phyloP scores from a whole-genome alignment of 2,113 vertebrate genomes.

The Numenius arquata region DNA sequence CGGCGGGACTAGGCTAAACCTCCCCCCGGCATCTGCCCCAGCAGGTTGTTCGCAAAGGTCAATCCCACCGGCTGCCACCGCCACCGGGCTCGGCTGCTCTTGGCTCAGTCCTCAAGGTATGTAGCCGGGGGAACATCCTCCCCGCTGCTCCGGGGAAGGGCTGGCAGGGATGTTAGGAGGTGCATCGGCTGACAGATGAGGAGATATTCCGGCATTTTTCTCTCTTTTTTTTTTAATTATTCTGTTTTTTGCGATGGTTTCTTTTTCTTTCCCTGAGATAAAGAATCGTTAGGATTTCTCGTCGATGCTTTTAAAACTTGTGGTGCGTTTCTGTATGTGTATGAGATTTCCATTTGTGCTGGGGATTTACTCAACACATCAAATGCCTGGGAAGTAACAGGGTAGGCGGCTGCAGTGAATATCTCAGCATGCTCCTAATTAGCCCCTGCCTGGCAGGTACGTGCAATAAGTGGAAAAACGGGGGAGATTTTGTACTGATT shows the following conservation, averaged over 20 bases:
- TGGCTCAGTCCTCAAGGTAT: conserved; percentile 70
- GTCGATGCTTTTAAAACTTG: background rate
- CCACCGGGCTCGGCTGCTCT: conserved; percentile 35
- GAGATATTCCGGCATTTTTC: background rate
- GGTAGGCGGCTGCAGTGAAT: background rate
- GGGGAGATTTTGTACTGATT: background rate
- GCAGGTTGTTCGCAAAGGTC: conserved; percentile 70
- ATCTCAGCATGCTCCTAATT: background rate
- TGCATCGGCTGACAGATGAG: background rate
- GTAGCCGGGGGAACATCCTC: conserved; percentile 20
- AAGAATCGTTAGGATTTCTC: background rate
- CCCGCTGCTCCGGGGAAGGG: background rate
- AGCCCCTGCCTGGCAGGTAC: background rate
- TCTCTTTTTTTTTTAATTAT: background rate
- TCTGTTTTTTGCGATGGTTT: background rate
- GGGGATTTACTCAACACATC: background rate
- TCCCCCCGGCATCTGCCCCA: conserved; percentile 56
- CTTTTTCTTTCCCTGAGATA: background rate
- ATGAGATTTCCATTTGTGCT: background rate
- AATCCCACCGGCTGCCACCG: conserved; percentile 18
- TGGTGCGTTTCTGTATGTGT: background rate
- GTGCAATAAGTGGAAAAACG: background rate
- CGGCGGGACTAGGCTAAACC: conserved; percentile 61
- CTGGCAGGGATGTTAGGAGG: background rate
- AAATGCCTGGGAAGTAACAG: background rate